Evolutionary conservation across 1,140 invertebrate genomes (phyloP).

Genomic region (Euborellia annulipes): DNA sequence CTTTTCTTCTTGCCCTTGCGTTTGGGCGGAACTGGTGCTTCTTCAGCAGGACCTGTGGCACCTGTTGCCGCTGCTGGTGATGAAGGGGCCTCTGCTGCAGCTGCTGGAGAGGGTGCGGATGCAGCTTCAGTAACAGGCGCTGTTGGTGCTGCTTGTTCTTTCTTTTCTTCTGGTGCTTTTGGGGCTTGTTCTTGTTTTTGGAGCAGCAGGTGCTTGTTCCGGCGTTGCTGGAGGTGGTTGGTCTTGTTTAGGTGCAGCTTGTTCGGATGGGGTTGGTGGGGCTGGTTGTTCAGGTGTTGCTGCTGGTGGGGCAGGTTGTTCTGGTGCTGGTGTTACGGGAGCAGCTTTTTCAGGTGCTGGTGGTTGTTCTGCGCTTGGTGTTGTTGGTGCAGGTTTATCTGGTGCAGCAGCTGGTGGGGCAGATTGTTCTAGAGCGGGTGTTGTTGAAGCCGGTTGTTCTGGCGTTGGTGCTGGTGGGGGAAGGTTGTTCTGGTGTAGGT

Average conservation of each 20-base stretch:
- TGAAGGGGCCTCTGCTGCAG: conserved; percentile 2
- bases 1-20: conserved; percentile 24
- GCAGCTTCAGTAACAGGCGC: background rate
- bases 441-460: background rate
- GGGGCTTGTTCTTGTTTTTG: conserved; percentile 22
- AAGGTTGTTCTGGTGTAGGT: no score
- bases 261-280: background rate
- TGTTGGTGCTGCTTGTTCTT: conserved; percentile 10
- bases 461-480: no score
- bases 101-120: conserved; percentile 3
- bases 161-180: conserved; percentile 21
- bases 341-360: background rate
- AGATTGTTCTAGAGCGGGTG: background rate
- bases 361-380: background rate
- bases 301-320: no score
- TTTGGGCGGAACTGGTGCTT: conserved; percentile 29
- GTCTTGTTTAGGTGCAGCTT: no score
- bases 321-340: no score
- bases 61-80: conserved; percentile 37
- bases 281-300: no score
- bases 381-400: no score
- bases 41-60: conserved; percentile 14
- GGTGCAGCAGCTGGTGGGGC: no score
- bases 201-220: conserved; percentile 23
- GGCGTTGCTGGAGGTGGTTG: conserved; percentile 13